These are phyloP conservation scores for Merluccius polli DNA, from an alignment of 2,797 vertebrate genomes.

Conservation along the genomic window DNA sequence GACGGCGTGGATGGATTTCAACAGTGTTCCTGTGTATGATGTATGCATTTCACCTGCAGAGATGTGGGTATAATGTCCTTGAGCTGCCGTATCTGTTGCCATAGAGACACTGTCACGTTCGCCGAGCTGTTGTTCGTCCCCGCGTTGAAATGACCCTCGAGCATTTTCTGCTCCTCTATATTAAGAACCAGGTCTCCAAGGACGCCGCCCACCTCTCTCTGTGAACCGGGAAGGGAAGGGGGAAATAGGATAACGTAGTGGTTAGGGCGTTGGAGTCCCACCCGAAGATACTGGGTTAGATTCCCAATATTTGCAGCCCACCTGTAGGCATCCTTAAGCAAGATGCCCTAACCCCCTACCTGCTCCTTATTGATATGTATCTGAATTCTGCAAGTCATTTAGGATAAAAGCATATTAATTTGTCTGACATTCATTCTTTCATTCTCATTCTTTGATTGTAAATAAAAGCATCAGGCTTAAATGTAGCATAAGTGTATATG, in stretches of 20 bases:
- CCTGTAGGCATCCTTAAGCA: neutral
- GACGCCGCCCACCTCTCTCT: slow-evolving; percentile 58
- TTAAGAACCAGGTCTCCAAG: slow-evolving; percentile 51
- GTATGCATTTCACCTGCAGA: slow-evolving; percentile 64
- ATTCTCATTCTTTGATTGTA: neutral
- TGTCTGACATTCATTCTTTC: neutral
- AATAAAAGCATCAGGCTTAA: neutral
- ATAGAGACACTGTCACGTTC: slow-evolving; percentile 56
- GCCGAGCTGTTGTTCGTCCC: slow-evolving; percentile 46
- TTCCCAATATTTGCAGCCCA: neutral
- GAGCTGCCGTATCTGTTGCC: slow-evolving; percentile 66
- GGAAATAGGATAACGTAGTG: neutral
- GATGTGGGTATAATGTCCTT: slow-evolving; percentile 58
- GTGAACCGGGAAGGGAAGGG: slow-evolving; percentile 16
- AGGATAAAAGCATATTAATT: neutral
- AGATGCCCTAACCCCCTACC: neutral
- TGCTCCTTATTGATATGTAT: neutral
- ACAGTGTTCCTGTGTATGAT: neutral
- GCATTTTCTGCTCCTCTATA: slow-evolving; percentile 50
- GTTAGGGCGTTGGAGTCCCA: neutral
- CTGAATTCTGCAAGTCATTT: neutral
- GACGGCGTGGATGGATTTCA: neutral
- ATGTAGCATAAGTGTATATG: too few species aligned
- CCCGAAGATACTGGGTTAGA: neutral
- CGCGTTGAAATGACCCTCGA: slow-evolving; percentile 50